Conservation (phyloP, 2,888 invertebrate species). For the Corbicula japonica region DNA sequence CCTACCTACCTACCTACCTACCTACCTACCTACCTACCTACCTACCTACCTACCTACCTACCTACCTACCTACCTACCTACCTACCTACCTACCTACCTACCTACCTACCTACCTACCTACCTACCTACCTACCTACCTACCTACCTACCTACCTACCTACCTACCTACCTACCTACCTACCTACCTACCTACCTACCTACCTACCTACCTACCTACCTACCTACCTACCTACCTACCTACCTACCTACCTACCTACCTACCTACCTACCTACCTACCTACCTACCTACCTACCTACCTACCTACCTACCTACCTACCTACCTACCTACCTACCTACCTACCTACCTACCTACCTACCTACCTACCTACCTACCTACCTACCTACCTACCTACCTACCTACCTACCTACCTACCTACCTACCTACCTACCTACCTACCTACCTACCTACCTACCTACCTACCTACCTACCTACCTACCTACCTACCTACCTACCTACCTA, state of each 20-base stretch:
- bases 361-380: constrained; percentile 4
- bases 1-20: constrained; percentile 4
- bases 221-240: constrained; percentile 4
- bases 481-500: constrained; percentile 4
- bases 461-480: constrained; percentile 4
- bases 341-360: constrained; percentile 4
- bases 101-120: constrained; percentile 4
- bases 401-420: constrained; percentile 4
- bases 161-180: constrained; percentile 4
- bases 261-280: constrained; percentile 4
- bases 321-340: constrained; percentile 4
- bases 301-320: constrained; percentile 4
- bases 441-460: constrained; percentile 4
- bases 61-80: constrained; percentile 4
- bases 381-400: constrained; percentile 4
- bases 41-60: constrained; percentile 4
- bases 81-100: constrained; percentile 4
- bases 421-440: constrained; percentile 4
- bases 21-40: constrained; percentile 4
- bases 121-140: constrained; percentile 4
- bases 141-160: constrained; percentile 4
- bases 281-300: constrained; percentile 4
- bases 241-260: constrained; percentile 4
- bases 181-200: constrained; percentile 4
- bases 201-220: constrained; percentile 4